A percentile compares a stretch with the other conserved stretches of the same genome.
phyloP scores from a whole-genome alignment of 1,140 invertebrate species.

The Pogonus chalceus region DNA sequence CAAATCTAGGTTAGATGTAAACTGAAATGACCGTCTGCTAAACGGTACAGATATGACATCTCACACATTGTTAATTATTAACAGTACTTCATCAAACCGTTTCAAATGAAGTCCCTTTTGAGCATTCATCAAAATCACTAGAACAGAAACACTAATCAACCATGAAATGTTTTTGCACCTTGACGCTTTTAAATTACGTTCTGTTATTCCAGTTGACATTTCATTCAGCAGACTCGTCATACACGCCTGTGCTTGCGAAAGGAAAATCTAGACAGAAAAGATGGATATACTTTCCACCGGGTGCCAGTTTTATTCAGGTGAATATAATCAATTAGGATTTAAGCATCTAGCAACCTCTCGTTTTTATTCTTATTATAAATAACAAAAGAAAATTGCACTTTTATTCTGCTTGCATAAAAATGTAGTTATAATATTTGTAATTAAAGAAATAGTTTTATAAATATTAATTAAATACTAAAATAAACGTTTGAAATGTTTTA shows the following conservation, averaged over 20 bases:
- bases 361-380: too few species aligned
- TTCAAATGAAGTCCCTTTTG: background rate
- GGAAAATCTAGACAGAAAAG: background rate
- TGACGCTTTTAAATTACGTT: background rate
- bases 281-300: background rate
- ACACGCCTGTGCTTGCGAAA: background rate
- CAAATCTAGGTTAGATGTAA: too few species aligned
- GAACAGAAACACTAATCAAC: background rate
- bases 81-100: conserved; percentile 2
- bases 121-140: background rate
- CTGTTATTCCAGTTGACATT: background rate
- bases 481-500: too few species aligned
- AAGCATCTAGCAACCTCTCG: too few species aligned
- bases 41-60: background rate
- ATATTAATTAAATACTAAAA: too few species aligned
- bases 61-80: conserved; percentile 1
- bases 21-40: background rate
- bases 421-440: too few species aligned
- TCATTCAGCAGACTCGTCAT: background rate
- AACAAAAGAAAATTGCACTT: too few species aligned
- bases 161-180: background rate
- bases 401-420: too few species aligned
- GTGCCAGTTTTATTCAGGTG: background rate
- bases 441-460: too few species aligned
- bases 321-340: too few species aligned